Base-by-base conservation (phyloP, 2,888 invertebrate genomes). In the Chrysina gloriosa region DNA sequence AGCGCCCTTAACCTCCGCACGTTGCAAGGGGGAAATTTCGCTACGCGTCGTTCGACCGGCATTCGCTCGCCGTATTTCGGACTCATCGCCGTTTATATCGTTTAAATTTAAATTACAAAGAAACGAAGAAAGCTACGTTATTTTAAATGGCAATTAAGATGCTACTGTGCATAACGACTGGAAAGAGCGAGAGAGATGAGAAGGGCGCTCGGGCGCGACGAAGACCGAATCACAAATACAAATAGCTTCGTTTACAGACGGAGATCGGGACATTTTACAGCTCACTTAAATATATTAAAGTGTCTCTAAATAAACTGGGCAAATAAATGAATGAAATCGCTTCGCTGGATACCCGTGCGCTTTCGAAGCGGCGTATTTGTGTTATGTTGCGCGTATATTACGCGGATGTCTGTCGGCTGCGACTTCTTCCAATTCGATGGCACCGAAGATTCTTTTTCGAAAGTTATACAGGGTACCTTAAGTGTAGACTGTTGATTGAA, bases 111-210 rank as follows among this genome's bases (percentile, higher is more conserved):
- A 77, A 77, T 76, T 76, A 76, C 76, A 77, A 77, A 77, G 75
- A 76, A 72, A 75, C 74, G 67, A 76, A 73, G 72, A 72, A 65
- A 69, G 70, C 72, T 71, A 73, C 73, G 75, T 76, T 77, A 77
- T 76, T 78, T 78, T 78, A 77, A 78, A 78, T 77, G 77, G 77
- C 77, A 78, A 78, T 78, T 78, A 78, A 78, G 77, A 78, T 77
- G 77, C 77, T 77, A 74, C 76, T 71, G 76, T 72, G 77, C 77
- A 76, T 76, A 75, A 75, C 76, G 70, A 70, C 54, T 47, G 47
- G 50, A 69, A 71, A 54, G 36, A 50, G 39, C 50, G 68, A 39
- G 34, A 11, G 47, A 56, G 61, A 61, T 52, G 31, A 34, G 34
- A 11, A 25, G 9, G 14, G 19, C 27, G 68, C 4, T 14, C 16